These are phyloP conservation scores for Athalia circularis DNA, from an alignment of 2,888 invertebrate genomes.

Conservation along the genomic window DNA sequence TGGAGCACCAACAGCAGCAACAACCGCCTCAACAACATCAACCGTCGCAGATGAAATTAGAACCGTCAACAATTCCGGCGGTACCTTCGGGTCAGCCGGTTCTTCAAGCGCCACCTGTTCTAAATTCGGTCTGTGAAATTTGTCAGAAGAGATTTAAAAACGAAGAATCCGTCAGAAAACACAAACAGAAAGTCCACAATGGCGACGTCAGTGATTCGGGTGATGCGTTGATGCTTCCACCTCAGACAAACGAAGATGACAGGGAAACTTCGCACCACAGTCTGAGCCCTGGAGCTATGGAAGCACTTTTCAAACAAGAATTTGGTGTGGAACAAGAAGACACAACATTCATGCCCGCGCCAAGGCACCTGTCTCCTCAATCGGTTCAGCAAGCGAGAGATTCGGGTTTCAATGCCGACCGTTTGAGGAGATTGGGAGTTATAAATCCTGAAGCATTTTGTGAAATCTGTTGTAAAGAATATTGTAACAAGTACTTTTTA, in stretches of 20 bases:
- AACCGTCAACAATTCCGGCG: slow-evolving; percentile 41
- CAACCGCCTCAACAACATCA: slow-evolving; percentile 65
- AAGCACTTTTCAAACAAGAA: slow-evolving; percentile 69
- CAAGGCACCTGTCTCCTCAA: slow-evolving; percentile 62
- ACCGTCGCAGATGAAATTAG: slow-evolving; percentile 49
- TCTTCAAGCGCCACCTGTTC: slow-evolving; percentile 51
- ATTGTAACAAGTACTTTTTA: slow-evolving; percentile 94
- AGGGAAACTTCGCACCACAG: slow-evolving; percentile 62
- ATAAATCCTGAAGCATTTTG: slow-evolving; percentile 94
- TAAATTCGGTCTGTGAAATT: slow-evolving; percentile 79
- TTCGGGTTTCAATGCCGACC: slow-evolving; percentile 83
- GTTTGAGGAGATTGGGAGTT: slow-evolving; percentile 86
- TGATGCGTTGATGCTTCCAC: slow-evolving; percentile 76
- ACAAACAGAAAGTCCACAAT: slow-evolving; percentile 82
- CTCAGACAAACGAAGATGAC: slow-evolving; percentile 72
- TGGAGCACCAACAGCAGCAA: slow-evolving; percentile 63
- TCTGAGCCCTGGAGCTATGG: slow-evolving; percentile 64
- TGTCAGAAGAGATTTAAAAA: slow-evolving; percentile 85
- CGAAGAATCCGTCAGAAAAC: slow-evolving; percentile 83
- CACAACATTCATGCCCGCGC: slow-evolving; percentile 62
- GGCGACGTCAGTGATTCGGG: slow-evolving; percentile 69
- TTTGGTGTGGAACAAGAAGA: slow-evolving; percentile 70
- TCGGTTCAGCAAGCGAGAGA: slow-evolving; percentile 81
- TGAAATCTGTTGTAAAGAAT: slow-evolving; percentile 94
- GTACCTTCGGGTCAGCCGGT: slow-evolving; percentile 45